Evolutionary conservation across 30 jellyfish, hydroid and myxozoan genomes (phyloP), one percentile per base, ranked within the genome.

Genomic region (Turritopsis rubra): DNA sequence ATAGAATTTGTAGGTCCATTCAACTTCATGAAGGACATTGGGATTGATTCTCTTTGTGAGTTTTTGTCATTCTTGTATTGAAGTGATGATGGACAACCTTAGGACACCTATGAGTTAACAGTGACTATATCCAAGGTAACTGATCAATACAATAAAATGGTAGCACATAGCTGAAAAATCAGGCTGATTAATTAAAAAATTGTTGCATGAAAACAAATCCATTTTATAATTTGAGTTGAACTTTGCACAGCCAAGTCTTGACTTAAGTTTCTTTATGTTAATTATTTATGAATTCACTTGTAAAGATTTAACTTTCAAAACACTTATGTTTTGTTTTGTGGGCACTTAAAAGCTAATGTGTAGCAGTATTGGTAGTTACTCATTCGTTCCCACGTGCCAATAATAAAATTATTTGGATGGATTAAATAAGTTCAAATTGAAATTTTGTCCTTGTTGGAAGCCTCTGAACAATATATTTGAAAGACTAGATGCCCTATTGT

Each of bases 351-450:
- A 79, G 85, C 85, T 79, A 79, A 79, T 79, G 85, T 29, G 31
- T 23, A 79, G 29, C 81, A 79, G 24, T 0, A 7, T 79, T 22
- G 83, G 79, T 79, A 53, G 81, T 52, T 79, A 23, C 17, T 52
- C 85, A 53, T 79, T 79, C 85, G 85, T 79, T 79, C 85, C 85
- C 85, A 79, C 21, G 85, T 79, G 85, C 85, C 85, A 54, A 79
- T 8, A 79, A 19, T 30, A 79, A 29, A 21, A n/a, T n/a, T 52
- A 79, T 29, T 21, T 24, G 85, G 79, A 79, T 24, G 85, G 79
- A 79, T 17, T 29, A 79, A 29, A 29, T 29, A 24, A 22, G 21
- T 29, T 8, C 30, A 28, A 23, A 24, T 7, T 30, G 21, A 29
- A 79, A 79, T 0, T 28, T 52, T 79, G 81, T 79, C 31, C 21